Percentiles rank a stretch among this genome's conserved stretches.
These are phyloP conservation scores for Notodonta dromedarius DNA, from an alignment of 2,888 invertebrate species.

Conservation along the genomic window DNA sequence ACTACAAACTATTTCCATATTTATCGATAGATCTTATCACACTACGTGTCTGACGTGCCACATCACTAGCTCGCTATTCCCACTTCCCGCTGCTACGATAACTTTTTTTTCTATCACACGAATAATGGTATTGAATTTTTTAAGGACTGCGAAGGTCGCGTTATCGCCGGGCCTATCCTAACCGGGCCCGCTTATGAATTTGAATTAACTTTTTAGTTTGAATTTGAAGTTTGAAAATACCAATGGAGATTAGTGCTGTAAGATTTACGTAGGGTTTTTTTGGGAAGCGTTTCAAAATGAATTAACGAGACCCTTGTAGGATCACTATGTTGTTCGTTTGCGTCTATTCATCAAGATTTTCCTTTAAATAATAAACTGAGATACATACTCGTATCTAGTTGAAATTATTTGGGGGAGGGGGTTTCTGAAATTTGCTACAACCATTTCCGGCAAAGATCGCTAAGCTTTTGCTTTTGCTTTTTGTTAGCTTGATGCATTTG, in stretches of 20 bases:
- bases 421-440: too few relatives aligned
- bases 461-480: too few relatives aligned
- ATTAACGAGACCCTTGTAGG: not conserved
- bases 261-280: too few relatives aligned
- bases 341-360: too few relatives aligned
- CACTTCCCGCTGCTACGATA: slow-evolving; percentile 58
- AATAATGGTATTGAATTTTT: slow-evolving; percentile 63
- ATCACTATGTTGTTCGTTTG: not conserved
- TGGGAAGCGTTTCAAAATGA: not conserved
- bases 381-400: too few relatives aligned
- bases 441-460: too few relatives aligned
- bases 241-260: not conserved
- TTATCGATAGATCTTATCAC: slow-evolving; percentile 19
- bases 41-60: slow-evolving; percentile 9
- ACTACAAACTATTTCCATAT: not conserved
- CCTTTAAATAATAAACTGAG: too few relatives aligned
- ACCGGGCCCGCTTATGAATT: slow-evolving; percentile 36
- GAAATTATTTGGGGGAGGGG: too few relatives aligned
- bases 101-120: slow-evolving; percentile 51
- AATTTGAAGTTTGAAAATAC: slow-evolving; percentile 12
- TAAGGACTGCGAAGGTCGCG: slow-evolving; percentile 48
- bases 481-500: too few relatives aligned
- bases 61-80: slow-evolving; percentile 46
- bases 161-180: slow-evolving; percentile 57
- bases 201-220: slow-evolving; percentile 35